A percentile compares a stretch with the other conserved stretches of the same genome.
These are phyloP conservation scores for Drosophila bifasciata DNA, from an alignment of 1,140 invertebrate species.

Conservation along the genomic window DNA sequence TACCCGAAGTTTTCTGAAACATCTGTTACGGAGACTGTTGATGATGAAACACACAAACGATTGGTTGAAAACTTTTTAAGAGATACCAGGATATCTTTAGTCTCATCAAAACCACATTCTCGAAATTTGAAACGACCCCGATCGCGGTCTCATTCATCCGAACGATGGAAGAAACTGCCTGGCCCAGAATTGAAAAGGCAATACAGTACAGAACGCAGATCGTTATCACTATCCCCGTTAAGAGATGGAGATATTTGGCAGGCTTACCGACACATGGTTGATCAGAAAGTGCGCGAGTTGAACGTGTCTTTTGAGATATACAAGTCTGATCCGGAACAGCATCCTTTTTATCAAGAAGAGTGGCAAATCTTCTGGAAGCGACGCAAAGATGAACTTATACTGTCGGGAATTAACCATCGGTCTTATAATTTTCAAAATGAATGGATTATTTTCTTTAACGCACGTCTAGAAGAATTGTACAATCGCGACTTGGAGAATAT, in stretches of 20 bases:
- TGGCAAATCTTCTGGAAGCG: constrained; percentile 92
- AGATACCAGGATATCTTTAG: constrained; percentile 34
- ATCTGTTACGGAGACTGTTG: constrained; percentile 27
- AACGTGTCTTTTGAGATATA: constrained; percentile 58
- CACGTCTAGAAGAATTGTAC: constrained; percentile 90
- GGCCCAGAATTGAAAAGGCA: constrained; percentile 10
- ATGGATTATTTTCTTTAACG: constrained; percentile 92
- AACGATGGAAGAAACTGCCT: constrained; percentile 25
- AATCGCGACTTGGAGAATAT: constrained; percentile 84
- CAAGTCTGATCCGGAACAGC: constrained; percentile 89
- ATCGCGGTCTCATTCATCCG: constrained; percentile 42
- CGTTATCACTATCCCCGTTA: constrained; percentile 68
- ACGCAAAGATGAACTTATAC: constrained; percentile 70
- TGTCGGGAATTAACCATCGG: constrained; percentile 88
- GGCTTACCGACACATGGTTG: constrained; percentile 74
- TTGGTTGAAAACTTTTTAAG: constrained; percentile 73
- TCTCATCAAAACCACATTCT: constrained; percentile 2
- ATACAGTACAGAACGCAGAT: constrained; percentile 62
- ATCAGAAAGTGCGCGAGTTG: constrained; percentile 64
- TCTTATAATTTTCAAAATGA: constrained; percentile 93
- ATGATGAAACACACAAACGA: constrained; percentile 71
- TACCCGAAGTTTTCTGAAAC: constrained; percentile 7
- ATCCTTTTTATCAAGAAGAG: constrained; percentile 91
- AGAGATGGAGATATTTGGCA: constrained; percentile 72
- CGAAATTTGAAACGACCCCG: constrained; percentile 42